Percentiles rank a stretch among this genome's conserved stretches.
phyloP scores from a whole-genome alignment of 1,140 invertebrate genomes.

The Dendroctonus valens region DNA sequence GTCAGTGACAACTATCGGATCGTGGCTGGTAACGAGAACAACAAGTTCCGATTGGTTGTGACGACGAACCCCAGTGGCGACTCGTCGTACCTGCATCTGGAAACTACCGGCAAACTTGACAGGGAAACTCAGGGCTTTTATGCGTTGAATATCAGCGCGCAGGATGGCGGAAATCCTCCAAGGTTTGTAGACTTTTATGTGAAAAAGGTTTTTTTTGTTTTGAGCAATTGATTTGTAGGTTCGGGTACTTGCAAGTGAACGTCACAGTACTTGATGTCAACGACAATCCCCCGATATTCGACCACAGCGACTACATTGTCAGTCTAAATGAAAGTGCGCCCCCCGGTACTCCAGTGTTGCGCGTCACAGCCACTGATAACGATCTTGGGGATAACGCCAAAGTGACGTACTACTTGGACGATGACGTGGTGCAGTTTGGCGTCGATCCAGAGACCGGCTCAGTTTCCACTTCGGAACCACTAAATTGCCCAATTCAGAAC shows the following conservation, averaged over 20 bases:
- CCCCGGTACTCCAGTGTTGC: slow-evolving; percentile 80
- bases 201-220: neutral
- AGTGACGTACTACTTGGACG: slow-evolving; percentile 84
- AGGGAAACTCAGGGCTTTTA: slow-evolving; percentile 82
- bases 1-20: slow-evolving; percentile 86
- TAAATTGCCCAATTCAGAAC: slow-evolving; percentile 76
- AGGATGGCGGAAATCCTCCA: slow-evolving; percentile 79
- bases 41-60: slow-evolving; percentile 82
- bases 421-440: slow-evolving; percentile 80
- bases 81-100: slow-evolving; percentile 84
- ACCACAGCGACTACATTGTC: slow-evolving; percentile 89
- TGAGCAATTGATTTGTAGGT: slow-evolving; percentile 47
- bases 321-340: slow-evolving; percentile 88
- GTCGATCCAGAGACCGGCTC: slow-evolving; percentile 86
- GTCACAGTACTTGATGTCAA: slow-evolving; percentile 90
- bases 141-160: slow-evolving; percentile 83
- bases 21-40: slow-evolving; percentile 81
- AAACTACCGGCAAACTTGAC: slow-evolving; percentile 86
- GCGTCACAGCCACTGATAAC: slow-evolving; percentile 88
- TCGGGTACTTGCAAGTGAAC: slow-evolving; percentile 86
- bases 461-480: slow-evolving; percentile 75
- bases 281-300: slow-evolving; percentile 92
- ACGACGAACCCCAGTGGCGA: slow-evolving; percentile 86
- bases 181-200: slow-evolving; percentile 3
- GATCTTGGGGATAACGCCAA: slow-evolving; percentile 91